A percentile compares a stretch with the other conserved stretches of the same genome.
These are phyloP conservation scores for Hemithea aestivaria DNA, from an alignment of 2,888 invertebrate genomes.

Conservation along the genomic window DNA sequence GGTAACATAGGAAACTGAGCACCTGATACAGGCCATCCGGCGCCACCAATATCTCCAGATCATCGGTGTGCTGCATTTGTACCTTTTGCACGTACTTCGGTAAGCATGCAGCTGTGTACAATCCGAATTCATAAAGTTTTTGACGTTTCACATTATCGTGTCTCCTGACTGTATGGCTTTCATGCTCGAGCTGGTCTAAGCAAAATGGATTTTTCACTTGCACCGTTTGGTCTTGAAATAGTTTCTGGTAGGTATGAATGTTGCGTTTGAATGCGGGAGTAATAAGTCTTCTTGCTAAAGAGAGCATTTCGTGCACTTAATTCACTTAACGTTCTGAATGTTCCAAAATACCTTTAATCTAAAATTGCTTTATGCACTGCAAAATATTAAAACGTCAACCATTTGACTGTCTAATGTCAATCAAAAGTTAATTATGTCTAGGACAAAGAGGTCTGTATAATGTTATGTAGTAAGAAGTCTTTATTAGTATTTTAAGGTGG, in stretches of 20 bases:
- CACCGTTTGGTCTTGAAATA: constrained; percentile 16
- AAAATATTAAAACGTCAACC: too few species aligned
- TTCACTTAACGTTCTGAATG: too few species aligned
- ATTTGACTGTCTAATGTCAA: too few species aligned
- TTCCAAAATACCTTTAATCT: too few species aligned
- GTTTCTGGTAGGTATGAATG: constrained; percentile 16
- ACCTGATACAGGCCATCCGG: constrained; percentile 60
- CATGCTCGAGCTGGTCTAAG: constrained; percentile 45
- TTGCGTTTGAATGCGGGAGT: constrained; percentile 23
- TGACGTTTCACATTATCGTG: constrained; percentile 57
- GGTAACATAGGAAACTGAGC: constrained; percentile 52
- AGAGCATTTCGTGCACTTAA: constrained; percentile 15
- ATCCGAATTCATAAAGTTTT: constrained; percentile 60
- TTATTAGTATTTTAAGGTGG: too few species aligned
- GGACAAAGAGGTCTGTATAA: too few species aligned
- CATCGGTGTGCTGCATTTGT: constrained; percentile 61
- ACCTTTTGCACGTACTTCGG: constrained; percentile 67
- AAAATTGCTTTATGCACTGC: too few species aligned
- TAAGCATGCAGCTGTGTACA: constrained; percentile 63
- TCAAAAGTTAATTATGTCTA: too few species aligned
- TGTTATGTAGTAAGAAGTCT: too few species aligned
- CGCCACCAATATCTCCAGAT: constrained; percentile 58
- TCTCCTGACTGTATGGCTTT: constrained; percentile 45
- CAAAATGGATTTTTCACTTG: constrained; percentile 36
- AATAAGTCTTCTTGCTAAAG: constrained; percentile 22